Conservation (phyloP, 2,797 vertebrate genomes). For the Manis pentadactyla region DNA sequence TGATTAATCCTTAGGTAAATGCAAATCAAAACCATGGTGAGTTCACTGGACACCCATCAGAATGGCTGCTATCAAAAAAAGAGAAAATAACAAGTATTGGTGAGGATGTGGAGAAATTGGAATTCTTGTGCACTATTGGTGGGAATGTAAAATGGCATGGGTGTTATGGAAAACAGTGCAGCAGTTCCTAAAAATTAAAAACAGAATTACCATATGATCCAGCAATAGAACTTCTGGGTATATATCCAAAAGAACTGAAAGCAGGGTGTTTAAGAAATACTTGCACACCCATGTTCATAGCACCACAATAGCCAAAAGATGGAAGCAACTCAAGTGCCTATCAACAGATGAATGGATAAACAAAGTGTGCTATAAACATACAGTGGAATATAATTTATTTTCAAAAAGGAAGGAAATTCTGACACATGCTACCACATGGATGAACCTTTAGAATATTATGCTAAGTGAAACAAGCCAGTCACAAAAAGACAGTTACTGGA, state of each 20-base stretch:
- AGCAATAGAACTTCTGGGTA: not conserved
- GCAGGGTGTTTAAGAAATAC: not conserved
- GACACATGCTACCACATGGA: not conserved
- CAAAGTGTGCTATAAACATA: fast-evolving
- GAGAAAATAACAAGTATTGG: not conserved
- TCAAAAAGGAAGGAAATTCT: not conserved
- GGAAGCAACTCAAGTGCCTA: too few relatives aligned
- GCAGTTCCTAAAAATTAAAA: not conserved
- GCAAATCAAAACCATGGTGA: not conserved
- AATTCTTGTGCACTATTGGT: not conserved
- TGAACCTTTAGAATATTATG: too few relatives aligned
- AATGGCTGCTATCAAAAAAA: not conserved
- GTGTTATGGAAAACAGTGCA: not conserved
- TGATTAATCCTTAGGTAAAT: not conserved
- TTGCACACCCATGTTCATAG: not conserved
- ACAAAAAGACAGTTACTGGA: not conserved
- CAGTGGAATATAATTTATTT: not conserved
- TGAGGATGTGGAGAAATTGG: too few relatives aligned
- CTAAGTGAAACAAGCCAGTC: not conserved
- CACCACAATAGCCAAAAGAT: not conserved
- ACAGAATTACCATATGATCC: not conserved
- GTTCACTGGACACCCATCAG: not conserved
- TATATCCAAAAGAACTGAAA: not conserved
- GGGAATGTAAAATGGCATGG: not conserved
- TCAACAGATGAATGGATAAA: not conserved